Evolutionary conservation across 2,113 vertebrate genomes (phyloP).

Genomic region (Lamprologus sp.): DNA sequence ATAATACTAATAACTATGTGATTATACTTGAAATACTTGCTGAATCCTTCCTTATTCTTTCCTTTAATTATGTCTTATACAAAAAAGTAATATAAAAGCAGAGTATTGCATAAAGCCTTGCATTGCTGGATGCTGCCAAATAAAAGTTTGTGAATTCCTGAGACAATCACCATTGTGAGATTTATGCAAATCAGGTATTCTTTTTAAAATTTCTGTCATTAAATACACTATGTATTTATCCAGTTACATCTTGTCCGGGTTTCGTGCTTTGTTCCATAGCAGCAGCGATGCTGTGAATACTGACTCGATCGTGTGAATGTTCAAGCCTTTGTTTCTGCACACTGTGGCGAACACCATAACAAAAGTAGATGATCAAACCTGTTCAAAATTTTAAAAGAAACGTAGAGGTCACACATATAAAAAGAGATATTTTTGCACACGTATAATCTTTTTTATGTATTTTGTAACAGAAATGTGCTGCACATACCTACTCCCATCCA

Average conservation of each 20-base stretch:
- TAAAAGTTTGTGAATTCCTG: neutral
- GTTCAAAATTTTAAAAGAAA: neutral
- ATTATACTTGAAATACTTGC: neutral
- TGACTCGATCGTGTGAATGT: neutral
- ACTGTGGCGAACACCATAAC: constrained; percentile 78
- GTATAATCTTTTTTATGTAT: neutral
- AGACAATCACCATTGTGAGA: neutral
- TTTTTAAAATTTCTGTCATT: neutral
- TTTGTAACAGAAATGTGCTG: neutral
- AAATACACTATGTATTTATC: neutral
- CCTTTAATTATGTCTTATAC: neutral
- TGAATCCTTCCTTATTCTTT: neutral
- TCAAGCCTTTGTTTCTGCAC: constrained; percentile 56
- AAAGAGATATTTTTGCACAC: neutral
- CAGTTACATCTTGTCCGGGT: neutral
- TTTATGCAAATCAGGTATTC: neutral
- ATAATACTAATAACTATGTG: neutral
- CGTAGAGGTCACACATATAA: neutral
- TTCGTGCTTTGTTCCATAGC: neutral
- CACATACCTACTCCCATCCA: constrained; percentile 79
- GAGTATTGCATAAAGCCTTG: neutral
- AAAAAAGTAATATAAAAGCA: neutral
- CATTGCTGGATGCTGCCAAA: neutral
- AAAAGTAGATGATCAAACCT: constrained; percentile 82
- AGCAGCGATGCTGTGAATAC: neutral